Conservation (phyloP, 2,888 invertebrate species). For the Trichacis sp. region DNA sequence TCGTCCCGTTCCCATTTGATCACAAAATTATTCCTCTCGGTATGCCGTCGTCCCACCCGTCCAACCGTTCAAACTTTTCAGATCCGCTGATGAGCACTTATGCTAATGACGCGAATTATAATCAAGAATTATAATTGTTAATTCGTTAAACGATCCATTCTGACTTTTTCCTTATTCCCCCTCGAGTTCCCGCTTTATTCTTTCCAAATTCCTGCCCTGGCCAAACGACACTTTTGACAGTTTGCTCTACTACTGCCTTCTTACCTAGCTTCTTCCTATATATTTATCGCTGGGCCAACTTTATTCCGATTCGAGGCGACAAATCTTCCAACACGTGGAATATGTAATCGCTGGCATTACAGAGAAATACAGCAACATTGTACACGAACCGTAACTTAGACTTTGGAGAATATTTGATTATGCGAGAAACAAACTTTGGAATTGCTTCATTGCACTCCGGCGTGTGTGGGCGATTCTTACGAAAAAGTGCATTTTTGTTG, state of each 20-base stretch:
- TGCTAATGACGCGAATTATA: conserved; percentile 62
- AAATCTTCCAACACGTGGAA: background rate
- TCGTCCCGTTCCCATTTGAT: conserved; percentile 36
- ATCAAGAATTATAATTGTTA: conserved; percentile 66
- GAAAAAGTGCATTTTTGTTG: too few relatives aligned
- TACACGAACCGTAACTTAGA: background rate
- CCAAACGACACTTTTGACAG: background rate
- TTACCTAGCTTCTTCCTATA: background rate
- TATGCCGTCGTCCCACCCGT: conserved; percentile 45
- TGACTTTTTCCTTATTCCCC: conserved; percentile 32
- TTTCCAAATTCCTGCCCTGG: background rate
- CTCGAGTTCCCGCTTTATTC: background rate
- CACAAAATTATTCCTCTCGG: conserved; percentile 53
- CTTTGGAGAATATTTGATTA: background rate
- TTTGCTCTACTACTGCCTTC: too few relatives aligned
- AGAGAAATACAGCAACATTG: background rate
- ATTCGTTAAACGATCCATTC: conserved; percentile 64
- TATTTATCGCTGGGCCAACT: background rate
- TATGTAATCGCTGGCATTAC: background rate
- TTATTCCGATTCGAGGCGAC: background rate
- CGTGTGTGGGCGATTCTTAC: too few relatives aligned
- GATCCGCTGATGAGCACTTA: conserved; percentile 57
- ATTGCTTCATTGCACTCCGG: too few relatives aligned
- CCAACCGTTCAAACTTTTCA: conserved; percentile 56
- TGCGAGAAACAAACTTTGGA: background rate